A percentile compares a stretch with the other conserved stretches of the same genome.
Evolutionary conservation across 2,888 invertebrate species (phyloP).

Genomic region (Cheilosia pagana): DNA sequence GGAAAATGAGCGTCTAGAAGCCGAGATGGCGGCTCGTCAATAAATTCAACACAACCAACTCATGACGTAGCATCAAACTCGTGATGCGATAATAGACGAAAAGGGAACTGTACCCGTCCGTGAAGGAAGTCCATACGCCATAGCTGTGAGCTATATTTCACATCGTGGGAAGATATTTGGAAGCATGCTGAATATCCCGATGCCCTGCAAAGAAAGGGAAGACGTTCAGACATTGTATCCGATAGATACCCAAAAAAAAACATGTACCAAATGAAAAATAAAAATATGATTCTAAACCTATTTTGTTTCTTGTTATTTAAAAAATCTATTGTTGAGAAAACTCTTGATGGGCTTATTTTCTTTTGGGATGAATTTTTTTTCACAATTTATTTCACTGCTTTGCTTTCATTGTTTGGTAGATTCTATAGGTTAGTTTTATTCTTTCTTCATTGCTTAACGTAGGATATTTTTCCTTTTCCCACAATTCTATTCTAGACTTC

Average conservation of each 20-base stretch:
- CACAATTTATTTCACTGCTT: not conserved
- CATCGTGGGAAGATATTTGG: conserved; percentile 47
- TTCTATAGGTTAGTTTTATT: not conserved
- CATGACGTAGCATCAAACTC: not conserved
- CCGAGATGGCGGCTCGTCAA: conserved; percentile 42
- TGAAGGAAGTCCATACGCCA: not conserved
- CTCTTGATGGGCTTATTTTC: not conserved
- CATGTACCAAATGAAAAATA: conserved; percentile 7
- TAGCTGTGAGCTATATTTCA: conserved; percentile 25
- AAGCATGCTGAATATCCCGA: conserved; percentile 17
- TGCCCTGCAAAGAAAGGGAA: conserved; percentile 28
- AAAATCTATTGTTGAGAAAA: not conserved
- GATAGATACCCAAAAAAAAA: conserved; percentile 52
- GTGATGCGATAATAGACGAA: conserved; percentile 18
- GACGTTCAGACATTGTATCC: conserved; percentile 40
- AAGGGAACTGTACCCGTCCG: conserved; percentile 12
- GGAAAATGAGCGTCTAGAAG: conserved; percentile 77
- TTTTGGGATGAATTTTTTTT: conserved; percentile 5
- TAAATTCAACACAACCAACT: conserved; percentile 7
- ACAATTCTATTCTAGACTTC: no score
- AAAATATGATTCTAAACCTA: not conserved
- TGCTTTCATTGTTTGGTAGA: not conserved
- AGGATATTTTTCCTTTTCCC: not conserved
- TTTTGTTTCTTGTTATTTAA: not conserved
- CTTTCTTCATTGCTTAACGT: not conserved